phyloP scores from a whole-genome alignment of 2,113 vertebrate genomes.

The Etheostoma cragini region DNA sequence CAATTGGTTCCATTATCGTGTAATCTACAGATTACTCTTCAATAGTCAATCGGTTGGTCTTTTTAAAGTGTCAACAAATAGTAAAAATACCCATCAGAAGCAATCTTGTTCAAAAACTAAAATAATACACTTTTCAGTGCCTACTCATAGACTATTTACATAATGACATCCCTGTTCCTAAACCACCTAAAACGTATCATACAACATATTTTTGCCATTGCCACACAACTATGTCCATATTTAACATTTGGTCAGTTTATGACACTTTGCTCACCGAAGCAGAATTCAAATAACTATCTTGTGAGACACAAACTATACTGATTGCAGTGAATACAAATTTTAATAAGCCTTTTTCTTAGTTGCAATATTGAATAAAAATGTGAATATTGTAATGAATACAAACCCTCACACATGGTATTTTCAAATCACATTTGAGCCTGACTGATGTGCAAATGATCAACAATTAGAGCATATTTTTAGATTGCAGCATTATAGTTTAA shows the following conservation, averaged over 20 bases:
- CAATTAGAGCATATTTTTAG: constrained; percentile 24
- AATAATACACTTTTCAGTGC: not conserved
- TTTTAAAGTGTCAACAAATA: not conserved
- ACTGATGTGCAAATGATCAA: constrained; percentile 38
- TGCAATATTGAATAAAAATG: not conserved
- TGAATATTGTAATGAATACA: not conserved
- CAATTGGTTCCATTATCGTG: not conserved
- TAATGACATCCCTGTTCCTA: not conserved
- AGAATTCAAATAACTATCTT: not conserved
- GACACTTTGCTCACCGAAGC: not conserved
- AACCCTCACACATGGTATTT: not conserved
- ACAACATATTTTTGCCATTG: not conserved
- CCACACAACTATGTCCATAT: not conserved
- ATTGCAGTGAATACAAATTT: not conserved
- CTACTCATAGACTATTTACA: not conserved
- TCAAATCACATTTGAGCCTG: constrained; percentile 25
- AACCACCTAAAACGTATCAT: not conserved
- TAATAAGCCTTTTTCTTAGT: not conserved
- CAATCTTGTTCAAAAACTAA: not conserved
- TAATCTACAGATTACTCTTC: too few species aligned
- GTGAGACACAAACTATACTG: not conserved
- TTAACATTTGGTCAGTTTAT: not conserved
- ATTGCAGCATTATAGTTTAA: constrained; percentile 16
- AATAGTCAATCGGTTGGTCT: too few species aligned
- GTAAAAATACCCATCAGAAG: not conserved